phyloP scores from a whole-genome alignment of 1,140 invertebrate genomes.

The Gonatopus flavifemur region DNA sequence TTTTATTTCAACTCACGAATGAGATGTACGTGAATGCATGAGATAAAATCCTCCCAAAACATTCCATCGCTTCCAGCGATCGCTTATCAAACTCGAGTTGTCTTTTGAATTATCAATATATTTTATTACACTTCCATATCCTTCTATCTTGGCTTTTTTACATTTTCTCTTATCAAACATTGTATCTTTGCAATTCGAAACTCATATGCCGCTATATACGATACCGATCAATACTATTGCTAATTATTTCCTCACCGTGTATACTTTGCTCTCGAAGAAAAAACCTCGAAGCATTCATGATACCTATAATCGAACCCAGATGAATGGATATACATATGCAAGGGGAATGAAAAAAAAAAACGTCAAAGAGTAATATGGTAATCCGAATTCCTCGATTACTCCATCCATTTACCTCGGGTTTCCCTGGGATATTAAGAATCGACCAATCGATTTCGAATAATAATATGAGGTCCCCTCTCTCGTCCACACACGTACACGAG shows the following conservation, averaged over 20 bases:
- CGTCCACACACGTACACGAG: no score
- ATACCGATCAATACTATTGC: no score
- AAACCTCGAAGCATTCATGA: neutral
- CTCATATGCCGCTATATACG: no score
- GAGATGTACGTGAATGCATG: no score
- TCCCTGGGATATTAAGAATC: conserved; percentile 46
- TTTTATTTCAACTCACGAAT: no score
- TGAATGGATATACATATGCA: conserved; percentile 11
- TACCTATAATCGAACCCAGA: neutral
- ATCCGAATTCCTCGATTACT: conserved; percentile 32
- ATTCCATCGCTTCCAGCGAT: no score
- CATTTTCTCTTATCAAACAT: neutral
- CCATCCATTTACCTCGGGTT: conserved; percentile 42
- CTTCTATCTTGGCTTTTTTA: neutral
- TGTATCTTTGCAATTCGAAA: no score
- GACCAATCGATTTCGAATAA: conserved; percentile 43
- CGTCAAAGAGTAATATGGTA: conserved; percentile 6
- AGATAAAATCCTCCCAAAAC: no score
- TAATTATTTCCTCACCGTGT: neutral
- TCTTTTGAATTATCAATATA: no score
- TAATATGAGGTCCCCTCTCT: conserved; percentile 31
- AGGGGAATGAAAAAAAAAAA: conserved; percentile 27
- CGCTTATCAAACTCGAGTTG: no score
- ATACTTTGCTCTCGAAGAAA: neutral
- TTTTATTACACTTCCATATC: no score